Base-by-base conservation (phyloP, 2,888 invertebrate genomes). In the Bedellia somnulentella region DNA sequence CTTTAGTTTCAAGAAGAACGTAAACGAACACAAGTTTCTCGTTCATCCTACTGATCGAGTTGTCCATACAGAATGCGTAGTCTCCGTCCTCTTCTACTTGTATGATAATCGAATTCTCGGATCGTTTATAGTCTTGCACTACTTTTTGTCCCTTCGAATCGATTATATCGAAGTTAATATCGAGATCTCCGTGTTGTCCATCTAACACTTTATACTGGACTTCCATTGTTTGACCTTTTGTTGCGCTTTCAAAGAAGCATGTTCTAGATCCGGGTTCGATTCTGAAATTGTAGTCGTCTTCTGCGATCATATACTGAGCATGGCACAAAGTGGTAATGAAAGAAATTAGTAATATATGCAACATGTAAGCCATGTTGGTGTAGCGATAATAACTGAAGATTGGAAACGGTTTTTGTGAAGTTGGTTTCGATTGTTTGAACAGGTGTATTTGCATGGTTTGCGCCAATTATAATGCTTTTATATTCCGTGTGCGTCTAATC, bases 51-150 rank as follows among this genome's bases (percentile, higher is more conserved):
- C 90, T 91, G 55, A 87, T 88, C 1, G 84, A 82, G 53, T 94
- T 94, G 57, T 93, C 93, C 57, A 93, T 85, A 52, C 93, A 94
- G 42, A 93, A 80, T 33, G 82, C 81, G 57, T 88, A 91, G 46
- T 89, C 90, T 9, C 92, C 93, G 24, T 79, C 77, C 17, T 62
- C 49, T 22, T 59, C 52, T 12, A 82, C 73, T 27, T 83, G 79
- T 36, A 81, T 57, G 30, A 85, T 80, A 42, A 88, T 82, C 13
- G 80, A 75, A 43, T 86, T 86, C 50, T 86, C 82, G 0, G 83
- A 60, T 49, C 82, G 85, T 45, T 87, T 86, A 45, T 78, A 81
- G 48, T 89, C 87, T 0, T 79, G 68, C 0, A 82, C 58, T 11
- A 88, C 51, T 32, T 80, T 76, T 23, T 73, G 49, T 0, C 82